These are phyloP conservation scores for Apocrypta bakeri DNA, from an alignment of 1,140 invertebrate species.

Conservation along the genomic window DNA sequence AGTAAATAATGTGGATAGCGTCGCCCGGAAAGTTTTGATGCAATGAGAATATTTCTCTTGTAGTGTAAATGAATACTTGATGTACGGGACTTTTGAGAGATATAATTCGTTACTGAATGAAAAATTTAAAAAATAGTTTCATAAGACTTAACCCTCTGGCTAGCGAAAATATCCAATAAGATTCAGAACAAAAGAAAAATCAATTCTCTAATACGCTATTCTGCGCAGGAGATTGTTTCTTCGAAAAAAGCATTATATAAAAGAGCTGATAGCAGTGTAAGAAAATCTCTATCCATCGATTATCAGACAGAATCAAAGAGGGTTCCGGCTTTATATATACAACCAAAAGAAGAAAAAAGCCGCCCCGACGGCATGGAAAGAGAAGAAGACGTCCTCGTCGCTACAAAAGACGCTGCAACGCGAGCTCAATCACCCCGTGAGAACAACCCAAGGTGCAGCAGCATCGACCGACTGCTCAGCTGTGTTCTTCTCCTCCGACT, in stretches of 20 bases:
- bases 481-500: conserved; percentile 60
- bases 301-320: not conserved
- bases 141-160: too few relatives aligned
- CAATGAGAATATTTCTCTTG: too few relatives aligned
- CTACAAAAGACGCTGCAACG: not conserved
- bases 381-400: not conserved
- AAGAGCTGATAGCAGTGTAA: too few relatives aligned
- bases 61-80: too few relatives aligned
- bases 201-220: not conserved
- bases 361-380: not conserved
- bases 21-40: too few relatives aligned
- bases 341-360: not conserved
- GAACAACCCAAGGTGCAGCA: conserved; percentile 45
- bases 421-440: conserved; percentile 39
- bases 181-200: not conserved
- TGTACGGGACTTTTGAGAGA: too few relatives aligned
- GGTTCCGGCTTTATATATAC: not conserved
- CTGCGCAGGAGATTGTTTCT: not conserved
- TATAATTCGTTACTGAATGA: too few relatives aligned
- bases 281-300: conserved; percentile 28
- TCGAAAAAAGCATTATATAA: too few relatives aligned
- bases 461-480: conserved; percentile 69
- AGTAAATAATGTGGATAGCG: not conserved
- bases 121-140: too few relatives aligned
- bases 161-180: too few relatives aligned